phyloP scores from a whole-genome alignment of 1,140 invertebrate genomes.

The Dolichoris vasculosae region DNA sequence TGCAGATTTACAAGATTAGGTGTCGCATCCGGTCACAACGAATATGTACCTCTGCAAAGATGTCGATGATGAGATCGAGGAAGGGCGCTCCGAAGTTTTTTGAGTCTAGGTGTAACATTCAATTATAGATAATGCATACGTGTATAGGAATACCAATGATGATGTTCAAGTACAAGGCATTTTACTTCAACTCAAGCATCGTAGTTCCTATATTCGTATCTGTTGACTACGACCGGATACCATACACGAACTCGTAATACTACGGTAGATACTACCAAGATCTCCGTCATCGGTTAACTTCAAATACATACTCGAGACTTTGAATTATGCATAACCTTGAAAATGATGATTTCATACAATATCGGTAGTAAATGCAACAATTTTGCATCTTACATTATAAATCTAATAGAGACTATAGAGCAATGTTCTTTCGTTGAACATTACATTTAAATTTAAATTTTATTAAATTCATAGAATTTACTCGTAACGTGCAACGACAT shows the following conservation, averaged over 20 bases:
- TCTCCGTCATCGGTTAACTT: slow-evolving; percentile 6
- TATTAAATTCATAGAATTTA: too few relatives aligned
- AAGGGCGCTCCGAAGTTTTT: background rate
- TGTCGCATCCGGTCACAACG: background rate
- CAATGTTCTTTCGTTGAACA: background rate
- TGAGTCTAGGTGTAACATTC: slow-evolving; percentile 7
- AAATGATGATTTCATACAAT: slow-evolving; percentile 15
- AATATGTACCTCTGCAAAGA: background rate
- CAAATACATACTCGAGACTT: slow-evolving; percentile 8
- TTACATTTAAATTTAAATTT: too few relatives aligned
- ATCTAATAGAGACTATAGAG: background rate
- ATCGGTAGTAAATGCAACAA: background rate
- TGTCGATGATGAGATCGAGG: background rate
- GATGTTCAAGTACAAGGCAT: background rate
- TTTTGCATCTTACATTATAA: background rate
- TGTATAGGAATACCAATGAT: background rate
- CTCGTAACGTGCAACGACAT: too few relatives aligned
- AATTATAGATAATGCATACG: background rate
- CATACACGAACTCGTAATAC: slow-evolving; percentile 8
- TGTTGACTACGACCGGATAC: background rate
- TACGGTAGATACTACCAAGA: background rate
- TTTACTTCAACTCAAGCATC: background rate
- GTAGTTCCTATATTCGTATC: background rate
- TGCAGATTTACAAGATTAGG: slow-evolving; percentile 4
- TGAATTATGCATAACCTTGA: slow-evolving; percentile 24